These are phyloP conservation scores for Linurgus olivaceus DNA, from an alignment of 2,797 vertebrate genomes.

Conservation along the genomic window DNA sequence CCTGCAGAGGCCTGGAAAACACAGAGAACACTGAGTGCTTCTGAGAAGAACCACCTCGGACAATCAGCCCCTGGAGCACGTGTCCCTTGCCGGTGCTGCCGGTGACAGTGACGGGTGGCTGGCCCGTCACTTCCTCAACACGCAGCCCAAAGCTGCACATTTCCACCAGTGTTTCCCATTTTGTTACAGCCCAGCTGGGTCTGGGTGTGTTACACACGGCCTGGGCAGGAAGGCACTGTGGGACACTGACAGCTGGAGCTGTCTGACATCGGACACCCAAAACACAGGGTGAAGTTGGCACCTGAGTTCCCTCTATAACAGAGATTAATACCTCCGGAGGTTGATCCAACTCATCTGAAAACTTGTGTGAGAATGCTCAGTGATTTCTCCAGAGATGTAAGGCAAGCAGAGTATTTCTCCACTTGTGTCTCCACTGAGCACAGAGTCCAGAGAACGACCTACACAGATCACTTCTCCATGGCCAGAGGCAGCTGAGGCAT, in stretches of 20 bases:
- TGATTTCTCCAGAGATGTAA: background rate
- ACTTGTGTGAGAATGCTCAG: background rate
- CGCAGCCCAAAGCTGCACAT: rapidly evolving
- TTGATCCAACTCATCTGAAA: background rate
- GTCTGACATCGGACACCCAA: background rate
- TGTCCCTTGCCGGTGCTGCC: rapidly evolving
- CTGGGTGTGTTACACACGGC: rapidly evolving
- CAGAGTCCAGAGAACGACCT: background rate
- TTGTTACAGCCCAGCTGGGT: background rate
- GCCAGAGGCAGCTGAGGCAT: background rate
- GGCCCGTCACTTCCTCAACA: rapidly evolving
- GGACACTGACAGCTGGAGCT: background rate
- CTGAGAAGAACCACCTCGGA: background rate
- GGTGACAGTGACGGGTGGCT: rapidly evolving
- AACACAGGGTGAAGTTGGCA: background rate
- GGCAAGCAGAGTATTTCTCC: background rate
- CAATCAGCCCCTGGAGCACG: rapidly evolving
- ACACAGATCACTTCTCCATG: rapidly evolving
- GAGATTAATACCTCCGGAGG: background rate
- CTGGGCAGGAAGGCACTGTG: rapidly evolving
- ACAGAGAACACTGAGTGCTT: rapidly evolving
- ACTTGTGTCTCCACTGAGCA: too few species aligned
- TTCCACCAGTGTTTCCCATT: rapidly evolving
- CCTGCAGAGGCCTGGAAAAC: background rate
- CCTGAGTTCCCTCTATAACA: background rate